These are phyloP conservation scores for Scrobipalpa atriplicella DNA, from an alignment of 2,888 invertebrate genomes.

Conservation along the genomic window DNA sequence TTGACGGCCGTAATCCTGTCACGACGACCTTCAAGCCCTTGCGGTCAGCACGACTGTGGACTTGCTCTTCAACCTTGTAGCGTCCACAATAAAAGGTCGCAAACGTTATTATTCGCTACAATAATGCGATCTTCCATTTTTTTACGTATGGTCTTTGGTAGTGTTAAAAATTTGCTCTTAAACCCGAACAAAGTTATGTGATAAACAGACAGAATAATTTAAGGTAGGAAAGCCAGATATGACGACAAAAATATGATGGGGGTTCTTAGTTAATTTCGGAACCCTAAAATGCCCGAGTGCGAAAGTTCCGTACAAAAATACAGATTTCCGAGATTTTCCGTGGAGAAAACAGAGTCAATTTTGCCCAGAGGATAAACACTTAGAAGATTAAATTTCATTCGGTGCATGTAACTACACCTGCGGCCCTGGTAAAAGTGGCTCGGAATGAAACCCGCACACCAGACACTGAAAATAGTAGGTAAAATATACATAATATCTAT, in stretches of 20 bases:
- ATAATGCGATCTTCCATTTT: too few species aligned
- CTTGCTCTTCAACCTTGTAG: neutral
- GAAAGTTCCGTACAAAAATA: neutral
- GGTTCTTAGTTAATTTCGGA: too few species aligned
- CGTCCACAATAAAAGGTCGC: neutral
- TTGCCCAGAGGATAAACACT: slow-evolving; percentile 9
- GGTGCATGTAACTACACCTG: slow-evolving; percentile 12
- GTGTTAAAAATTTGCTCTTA: too few species aligned
- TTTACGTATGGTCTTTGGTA: too few species aligned
- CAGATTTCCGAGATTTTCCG: neutral
- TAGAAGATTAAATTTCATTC: slow-evolving; percentile 13
- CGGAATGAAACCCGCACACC: neutral
- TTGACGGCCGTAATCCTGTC: slow-evolving; percentile 1
- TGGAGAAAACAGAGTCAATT: neutral
- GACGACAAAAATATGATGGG: too few species aligned
- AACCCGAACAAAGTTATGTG: too few species aligned
- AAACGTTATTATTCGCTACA: too few species aligned
- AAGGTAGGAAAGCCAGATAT: too few species aligned
- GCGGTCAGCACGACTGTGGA: neutral
- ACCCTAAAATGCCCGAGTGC: too few species aligned
- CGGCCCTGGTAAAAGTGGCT: neutral
- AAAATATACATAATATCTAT: neutral
- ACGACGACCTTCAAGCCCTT: neutral
- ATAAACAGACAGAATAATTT: neutral
- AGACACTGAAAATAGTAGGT: neutral